Evolutionary conservation across 2,888 invertebrate species (phyloP).

Genomic region (Bembecia ichneumoniformis): DNA sequence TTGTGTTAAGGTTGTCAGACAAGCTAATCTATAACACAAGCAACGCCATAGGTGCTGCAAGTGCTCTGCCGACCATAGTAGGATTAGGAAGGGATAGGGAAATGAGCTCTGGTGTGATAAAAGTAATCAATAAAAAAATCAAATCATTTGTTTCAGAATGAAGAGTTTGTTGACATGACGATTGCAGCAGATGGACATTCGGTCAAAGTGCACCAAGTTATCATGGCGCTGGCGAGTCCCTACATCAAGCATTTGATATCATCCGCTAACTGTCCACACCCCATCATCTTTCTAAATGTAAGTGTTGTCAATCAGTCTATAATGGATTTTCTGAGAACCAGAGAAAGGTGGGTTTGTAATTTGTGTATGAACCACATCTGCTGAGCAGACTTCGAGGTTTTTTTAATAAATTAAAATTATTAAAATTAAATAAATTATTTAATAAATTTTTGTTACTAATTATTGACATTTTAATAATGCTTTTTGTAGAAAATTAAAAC

Average conservation of each 20-base stretch:
- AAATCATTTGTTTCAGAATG: conserved; percentile 35
- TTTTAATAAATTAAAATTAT: not conserved
- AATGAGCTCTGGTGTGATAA: not conserved
- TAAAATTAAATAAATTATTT: not conserved
- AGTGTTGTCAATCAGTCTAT: conserved; percentile 5
- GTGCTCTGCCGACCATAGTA: no score
- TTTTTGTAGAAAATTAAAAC: no score
- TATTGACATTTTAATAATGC: no score
- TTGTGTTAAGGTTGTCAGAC: no score
- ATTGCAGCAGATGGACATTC: conserved; percentile 59
- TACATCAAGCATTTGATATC: conserved; percentile 55
- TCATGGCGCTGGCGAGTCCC: conserved; percentile 60
- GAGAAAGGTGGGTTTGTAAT: not conserved
- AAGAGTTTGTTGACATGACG: conserved; percentile 65
- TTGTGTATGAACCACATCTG: no score
- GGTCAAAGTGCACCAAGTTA: conserved; percentile 60
- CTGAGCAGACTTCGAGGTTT: no score
- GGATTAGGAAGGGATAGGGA: not conserved
- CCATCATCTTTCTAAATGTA: conserved; percentile 61
- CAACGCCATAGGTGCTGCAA: no score
- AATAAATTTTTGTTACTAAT: no score
- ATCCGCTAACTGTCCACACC: conserved; percentile 49
- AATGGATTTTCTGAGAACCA: no score
- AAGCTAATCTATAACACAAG: no score
- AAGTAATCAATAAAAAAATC: not conserved